Evolutionary conservation across 1,140 invertebrate genomes (phyloP), one percentile per base, ranked within the genome.

Genomic region (Dendrolimus punctatus): DNA sequence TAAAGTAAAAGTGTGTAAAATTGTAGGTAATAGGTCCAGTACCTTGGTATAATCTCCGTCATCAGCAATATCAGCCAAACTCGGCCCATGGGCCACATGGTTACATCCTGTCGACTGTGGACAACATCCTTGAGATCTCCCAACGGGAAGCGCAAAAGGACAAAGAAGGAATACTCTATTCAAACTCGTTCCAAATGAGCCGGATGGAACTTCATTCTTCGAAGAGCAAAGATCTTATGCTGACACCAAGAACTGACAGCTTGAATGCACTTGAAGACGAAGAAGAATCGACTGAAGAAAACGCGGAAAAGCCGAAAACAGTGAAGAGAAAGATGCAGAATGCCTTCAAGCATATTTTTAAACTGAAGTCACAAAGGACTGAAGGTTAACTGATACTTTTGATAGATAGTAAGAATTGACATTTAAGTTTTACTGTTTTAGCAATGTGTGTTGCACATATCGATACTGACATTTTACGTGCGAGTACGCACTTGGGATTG

Each of bases 41-140:
- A 2, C 65, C 80, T 4, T 85, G 82, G 82, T 85, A 64, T 60
- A 83, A 85, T 52, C 54, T 85, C 38, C 69, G 79, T 5, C 78
- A 80, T 50, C 71, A 73, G 80, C 77, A 84, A 50, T 85, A 85
- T 53, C 82, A 85, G 57, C 79, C 79, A 0, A 84, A 82, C 58
- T 64, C 74, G 0, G 54, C 69, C 6, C 72, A 72, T 10, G 82
- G 82, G 1, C 70, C 79, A 4, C 82, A 85, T 55, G 72, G 74
- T 0, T 85, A 84, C 57, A 9, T 76, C 2, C 46, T 85, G 4
- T 71, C 76, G 5, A 64, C 72, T 0, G 41, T 49, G 9, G 71
- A 73, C 2, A 63, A 62, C 39, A 71, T 79, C n/a, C 48, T 53
- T 1, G 47, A 50, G 2, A 57, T 75, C 1, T 71, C 73, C 0